These are phyloP conservation scores for Ceratoteleas bidentatus DNA, from an alignment of 1,140 invertebrate species.

Conservation along the genomic window DNA sequence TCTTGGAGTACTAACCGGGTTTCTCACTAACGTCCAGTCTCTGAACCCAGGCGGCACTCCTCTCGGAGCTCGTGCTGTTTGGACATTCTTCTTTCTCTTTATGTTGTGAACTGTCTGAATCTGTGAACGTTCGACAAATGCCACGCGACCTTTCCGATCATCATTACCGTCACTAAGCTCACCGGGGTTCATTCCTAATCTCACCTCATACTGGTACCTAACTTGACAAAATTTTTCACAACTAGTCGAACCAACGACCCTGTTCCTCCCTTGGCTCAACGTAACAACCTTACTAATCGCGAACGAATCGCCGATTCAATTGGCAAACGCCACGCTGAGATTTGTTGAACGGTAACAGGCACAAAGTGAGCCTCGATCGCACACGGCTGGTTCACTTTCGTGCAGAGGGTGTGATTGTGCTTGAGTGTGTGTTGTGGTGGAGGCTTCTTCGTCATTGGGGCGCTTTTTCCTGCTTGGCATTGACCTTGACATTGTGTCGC, in stretches of 20 bases:
- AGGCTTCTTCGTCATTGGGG: conserved; percentile 78
- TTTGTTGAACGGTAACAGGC: conserved; percentile 29
- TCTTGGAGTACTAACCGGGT: conserved; percentile 62
- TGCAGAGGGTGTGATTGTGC: conserved; percentile 56
- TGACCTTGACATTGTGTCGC: conserved; percentile 82
- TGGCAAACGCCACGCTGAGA: neutral
- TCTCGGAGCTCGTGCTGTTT: conserved; percentile 34
- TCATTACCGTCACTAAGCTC: too few relatives aligned
- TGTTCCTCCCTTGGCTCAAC: too few relatives aligned
- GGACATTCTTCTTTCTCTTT: conserved; percentile 57
- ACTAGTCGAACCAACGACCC: too few relatives aligned
- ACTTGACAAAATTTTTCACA: too few relatives aligned
- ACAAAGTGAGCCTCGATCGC: conserved; percentile 24
- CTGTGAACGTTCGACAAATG: conserved; percentile 23
- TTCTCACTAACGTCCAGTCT: conserved; percentile 57
- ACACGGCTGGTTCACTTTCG: conserved; percentile 27
- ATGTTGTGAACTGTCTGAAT: conserved; percentile 44
- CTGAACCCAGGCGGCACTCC: conserved; percentile 35
- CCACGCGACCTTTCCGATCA: neutral
- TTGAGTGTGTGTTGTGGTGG: conserved; percentile 70
- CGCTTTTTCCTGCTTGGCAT: conserved; percentile 82
- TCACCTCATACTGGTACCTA: too few relatives aligned
- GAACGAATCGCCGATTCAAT: neutral
- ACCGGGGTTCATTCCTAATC: too few relatives aligned
- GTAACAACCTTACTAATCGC: too few relatives aligned